Base-by-base conservation (phyloP, 1,140 invertebrate species). In the Eciton burchellii region DNA sequence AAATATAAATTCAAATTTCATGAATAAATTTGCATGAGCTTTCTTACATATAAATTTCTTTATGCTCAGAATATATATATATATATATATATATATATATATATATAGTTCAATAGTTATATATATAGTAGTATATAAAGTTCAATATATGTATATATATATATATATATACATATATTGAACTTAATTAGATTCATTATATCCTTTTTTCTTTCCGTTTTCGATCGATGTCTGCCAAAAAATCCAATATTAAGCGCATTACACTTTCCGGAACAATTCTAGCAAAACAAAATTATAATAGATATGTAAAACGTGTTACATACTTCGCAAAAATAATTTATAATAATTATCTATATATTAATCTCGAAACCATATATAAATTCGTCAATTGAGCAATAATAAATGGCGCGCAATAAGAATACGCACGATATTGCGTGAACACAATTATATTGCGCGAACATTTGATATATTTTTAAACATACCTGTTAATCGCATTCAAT, bases 401-500 rank as follows among this genome's bases (percentile, higher is more conserved):
- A n/a, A 24, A 11, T 21, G 11, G 8, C n/a, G n/a, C n/a, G n/a
- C 2, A 35, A 35, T 35, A 35, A n/a, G 2, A 35, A 35, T 35
- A 35, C 35, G 35, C 35, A 35, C 8, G 12, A 65, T 6, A 24
- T 21, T 1, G n/a, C n/a, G n/a, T n/a, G n/a, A 47, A 62, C 5
- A 21, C n/a, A n/a, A 43, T 14, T 43, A 19, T 45, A 72, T 4
- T 19, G 21, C 29, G 3, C 8, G 57, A n/a, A n/a, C 6, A 60
- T 21, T 54, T 52, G 0, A 71, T 14, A 35, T 19, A 47, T 47
- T 35, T n/a, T n/a, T 4, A 11, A 41, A 29, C 29, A 9, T 84
- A 92, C 91, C 90, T 92, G 26, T 89, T 89, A 0, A 92, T 87
- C 0, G 84, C 47, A 65, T 91, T 90, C 8, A 92, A 47, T 0